A percentile compares a stretch with the other conserved stretches of the same genome.
These are phyloP conservation scores for Caenorhabditis angaria DNA, from an alignment of 2,888 invertebrate species.

Conservation along the genomic window DNA sequence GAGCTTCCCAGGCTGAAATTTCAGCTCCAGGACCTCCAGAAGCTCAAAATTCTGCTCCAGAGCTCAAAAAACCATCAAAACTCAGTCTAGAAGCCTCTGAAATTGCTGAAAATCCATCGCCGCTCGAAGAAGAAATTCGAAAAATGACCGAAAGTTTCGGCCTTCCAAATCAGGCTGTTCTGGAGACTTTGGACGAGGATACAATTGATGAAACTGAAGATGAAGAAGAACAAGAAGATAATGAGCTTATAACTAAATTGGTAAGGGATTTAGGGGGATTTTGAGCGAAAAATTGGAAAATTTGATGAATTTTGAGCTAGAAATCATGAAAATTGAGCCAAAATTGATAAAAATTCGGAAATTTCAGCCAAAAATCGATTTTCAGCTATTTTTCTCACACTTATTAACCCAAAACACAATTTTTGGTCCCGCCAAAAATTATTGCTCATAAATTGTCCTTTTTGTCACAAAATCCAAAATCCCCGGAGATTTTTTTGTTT, in stretches of 20 bases:
- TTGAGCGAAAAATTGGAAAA: conserved; percentile 22
- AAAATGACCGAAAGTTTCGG: conserved; percentile 40
- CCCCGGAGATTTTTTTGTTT: too few species aligned
- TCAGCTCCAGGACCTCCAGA: too few species aligned
- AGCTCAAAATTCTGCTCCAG: too few species aligned
- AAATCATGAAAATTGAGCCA: background rate
- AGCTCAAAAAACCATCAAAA: too few species aligned
- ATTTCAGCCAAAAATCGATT: too few species aligned
- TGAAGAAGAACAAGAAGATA: conserved; percentile 31
- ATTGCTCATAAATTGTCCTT: too few species aligned
- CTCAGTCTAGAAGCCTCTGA: background rate
- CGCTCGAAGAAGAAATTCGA: conserved; percentile 21
- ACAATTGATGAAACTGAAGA: conserved; percentile 32
- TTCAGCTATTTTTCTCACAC: too few species aligned
- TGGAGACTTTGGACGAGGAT: conserved; percentile 16
- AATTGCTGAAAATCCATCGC: conserved; percentile 1
- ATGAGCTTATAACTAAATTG: conserved; percentile 2
- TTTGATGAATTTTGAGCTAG: conserved; percentile 20
- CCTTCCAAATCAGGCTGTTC: conserved; percentile 31
- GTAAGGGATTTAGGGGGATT: conserved; percentile 1
- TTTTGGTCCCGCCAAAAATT: too few species aligned
- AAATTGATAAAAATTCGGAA: too few species aligned
- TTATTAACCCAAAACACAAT: too few species aligned
- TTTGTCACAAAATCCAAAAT: too few species aligned
- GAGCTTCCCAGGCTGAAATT: too few species aligned